These are phyloP conservation scores for Todus mexicanus DNA, from an alignment of 2,797 vertebrate genomes.

Conservation along the genomic window DNA sequence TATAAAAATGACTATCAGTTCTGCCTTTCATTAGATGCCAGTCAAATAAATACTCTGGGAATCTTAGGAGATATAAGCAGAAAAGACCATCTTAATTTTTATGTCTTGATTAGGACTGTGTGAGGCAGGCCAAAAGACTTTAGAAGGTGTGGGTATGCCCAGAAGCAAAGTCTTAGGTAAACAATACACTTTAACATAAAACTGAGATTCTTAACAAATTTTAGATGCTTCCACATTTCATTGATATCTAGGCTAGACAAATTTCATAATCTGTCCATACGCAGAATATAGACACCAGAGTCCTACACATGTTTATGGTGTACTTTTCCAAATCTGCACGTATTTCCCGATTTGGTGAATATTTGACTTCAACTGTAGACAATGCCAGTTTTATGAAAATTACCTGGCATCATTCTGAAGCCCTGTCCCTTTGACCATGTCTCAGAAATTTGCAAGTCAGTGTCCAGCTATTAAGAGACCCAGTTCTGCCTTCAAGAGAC, in stretches of 20 bases:
- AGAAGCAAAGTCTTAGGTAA: neutral
- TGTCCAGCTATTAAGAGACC: neutral
- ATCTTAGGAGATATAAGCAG: neutral
- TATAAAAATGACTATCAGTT: neutral
- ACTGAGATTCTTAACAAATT: neutral
- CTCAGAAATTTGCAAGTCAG: neutral
- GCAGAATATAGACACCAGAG: neutral
- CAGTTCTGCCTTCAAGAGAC: neutral
- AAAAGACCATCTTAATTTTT: neutral
- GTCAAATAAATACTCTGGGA: neutral
- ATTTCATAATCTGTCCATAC: neutral
- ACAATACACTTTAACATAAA: neutral
- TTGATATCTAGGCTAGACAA: neutral
- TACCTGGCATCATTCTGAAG: neutral
- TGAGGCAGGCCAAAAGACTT: neutral
- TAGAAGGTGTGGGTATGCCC: neutral
- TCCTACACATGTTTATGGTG: neutral
- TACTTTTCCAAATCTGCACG: neutral
- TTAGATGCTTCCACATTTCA: neutral
- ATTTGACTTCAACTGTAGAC: neutral
- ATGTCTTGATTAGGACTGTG: neutral
- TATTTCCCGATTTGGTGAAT: neutral
- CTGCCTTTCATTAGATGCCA: neutral
- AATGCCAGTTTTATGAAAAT: neutral
- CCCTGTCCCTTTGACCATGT: neutral